Evolutionary conservation across 2,797 vertebrate species (phyloP), one percentile per base, ranked within the genome.

Genomic region (Uromys caudimaculatus): DNA sequence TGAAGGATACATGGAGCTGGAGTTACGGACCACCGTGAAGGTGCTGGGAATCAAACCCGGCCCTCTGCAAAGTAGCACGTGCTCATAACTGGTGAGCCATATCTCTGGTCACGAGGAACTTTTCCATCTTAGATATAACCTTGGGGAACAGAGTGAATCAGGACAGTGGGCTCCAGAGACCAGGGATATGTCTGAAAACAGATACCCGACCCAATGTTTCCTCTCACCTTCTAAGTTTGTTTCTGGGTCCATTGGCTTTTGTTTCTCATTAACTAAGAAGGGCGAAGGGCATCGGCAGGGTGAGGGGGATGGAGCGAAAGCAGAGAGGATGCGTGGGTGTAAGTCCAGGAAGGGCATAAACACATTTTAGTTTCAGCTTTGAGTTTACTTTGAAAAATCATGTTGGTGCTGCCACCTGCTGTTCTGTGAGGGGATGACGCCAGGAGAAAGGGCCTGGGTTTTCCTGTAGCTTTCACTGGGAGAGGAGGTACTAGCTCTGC

Each of bases 351-450:
- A 56, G 58, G 50, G 29, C n/a, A 50, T 0, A 58, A 47, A 64
- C 58, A 54, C 19, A 27, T 47, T 94, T 84, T 54, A 27, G 54
- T 89, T 77, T 17, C 77, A 52, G n/a, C 16, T n/a, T 85, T 73
- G 12, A 1, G 90, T 96, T 81, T 47, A 52, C 58, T 90, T 83
- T 79, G 23, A 89, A 86, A 86, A 32, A 67, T 27, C 64, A 41
- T 13, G 3, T 91, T 17, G 19, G 3, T 96, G 94, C 90, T 97
- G 93, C 97, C 95, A 89, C 81, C 93, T 94, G 90, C 94, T 84
- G 94, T 77, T 54, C 35, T 1, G 6, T 3, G 13, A 27, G 4
- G 87, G 76, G 71, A 95, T 93, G 9, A 24, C 29, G 69, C 23
- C 50, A 14, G 1, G 10, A 4, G 19, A 13, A 32, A 44, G 35